These are phyloP conservation scores for Phacellophora camtschatica DNA, from an alignment of 30 jellyfish, hydroid and myxozoan species.

Conservation along the genomic window DNA sequence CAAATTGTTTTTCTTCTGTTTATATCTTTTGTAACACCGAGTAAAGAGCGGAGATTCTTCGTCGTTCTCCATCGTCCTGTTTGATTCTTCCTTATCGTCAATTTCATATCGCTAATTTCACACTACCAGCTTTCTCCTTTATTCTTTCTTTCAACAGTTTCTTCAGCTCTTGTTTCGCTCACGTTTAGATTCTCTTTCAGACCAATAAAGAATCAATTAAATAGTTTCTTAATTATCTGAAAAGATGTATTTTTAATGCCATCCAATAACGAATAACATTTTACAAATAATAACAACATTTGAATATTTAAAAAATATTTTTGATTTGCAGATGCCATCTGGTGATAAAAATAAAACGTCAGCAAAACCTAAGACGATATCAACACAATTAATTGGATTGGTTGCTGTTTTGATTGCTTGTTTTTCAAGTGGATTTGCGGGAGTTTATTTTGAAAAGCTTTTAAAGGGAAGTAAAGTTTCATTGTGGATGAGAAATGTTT, in stretches of 20 bases:
- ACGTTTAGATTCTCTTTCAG: not conserved
- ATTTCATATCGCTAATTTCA: no score
- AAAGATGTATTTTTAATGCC: no score
- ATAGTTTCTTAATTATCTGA: not conserved
- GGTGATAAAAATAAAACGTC: constrained; percentile 10
- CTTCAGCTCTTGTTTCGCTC: not conserved
- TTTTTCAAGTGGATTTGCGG: constrained; percentile 98
- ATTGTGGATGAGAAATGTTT: constrained; percentile 95
- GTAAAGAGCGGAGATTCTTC: no score
- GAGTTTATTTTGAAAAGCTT: constrained; percentile 94
- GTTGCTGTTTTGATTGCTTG: constrained; percentile 94
- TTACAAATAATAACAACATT: not conserved
- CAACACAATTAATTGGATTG: constrained; percentile 83
- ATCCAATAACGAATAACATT: no score
- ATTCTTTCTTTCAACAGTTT: no score
- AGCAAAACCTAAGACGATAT: constrained; percentile 29
- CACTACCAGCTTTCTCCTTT: no score
- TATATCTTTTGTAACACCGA: no score
- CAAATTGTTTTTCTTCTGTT: no score
- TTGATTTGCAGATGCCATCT: constrained; percentile 65
- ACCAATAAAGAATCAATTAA: not conserved
- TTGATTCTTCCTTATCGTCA: no score
- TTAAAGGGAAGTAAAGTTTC: constrained; percentile 89
- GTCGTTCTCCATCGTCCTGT: no score
- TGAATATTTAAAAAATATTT: not conserved